Conservation (phyloP, 2,113 vertebrate genomes). For the Pipa parva region DNA sequence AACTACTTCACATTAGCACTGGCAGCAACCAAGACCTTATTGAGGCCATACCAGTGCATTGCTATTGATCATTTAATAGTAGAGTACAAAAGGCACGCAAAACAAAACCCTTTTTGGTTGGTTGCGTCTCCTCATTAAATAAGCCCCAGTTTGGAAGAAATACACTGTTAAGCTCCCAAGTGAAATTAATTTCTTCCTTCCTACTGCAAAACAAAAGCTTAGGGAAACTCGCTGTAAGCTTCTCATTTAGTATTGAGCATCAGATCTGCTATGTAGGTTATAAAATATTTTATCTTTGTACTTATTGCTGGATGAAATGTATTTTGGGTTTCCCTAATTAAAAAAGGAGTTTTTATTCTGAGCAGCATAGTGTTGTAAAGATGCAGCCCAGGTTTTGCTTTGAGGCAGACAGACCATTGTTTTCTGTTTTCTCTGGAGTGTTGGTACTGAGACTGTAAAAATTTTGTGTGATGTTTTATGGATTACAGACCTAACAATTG, state of each 20-base stretch:
- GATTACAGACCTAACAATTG: conserved; percentile 62
- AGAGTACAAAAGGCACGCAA: too few relatives aligned
- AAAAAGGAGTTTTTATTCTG: background rate
- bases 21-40: too few relatives aligned
- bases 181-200: background rate
- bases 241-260: background rate
- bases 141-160: too few relatives aligned
- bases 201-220: background rate
- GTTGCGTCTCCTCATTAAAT: too few relatives aligned
- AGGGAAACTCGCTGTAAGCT: background rate
- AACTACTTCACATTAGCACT: too few relatives aligned
- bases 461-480: conserved; percentile 56
- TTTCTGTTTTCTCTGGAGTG: conserved; percentile 59
- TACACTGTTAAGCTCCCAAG: background rate
- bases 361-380: background rate
- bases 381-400: conserved; percentile 47
- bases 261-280: background rate
- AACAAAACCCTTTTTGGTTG: too few relatives aligned
- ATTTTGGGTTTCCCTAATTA: conserved; percentile 16
- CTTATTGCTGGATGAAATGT: conserved; percentile 4
- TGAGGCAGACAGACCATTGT: conserved; percentile 44
- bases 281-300: conserved; percentile 5
- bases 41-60: too few relatives aligned
- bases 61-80: too few relatives aligned
- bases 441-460: conserved; percentile 50